Evolutionary conservation across 2,797 vertebrate genomes (phyloP).

Genomic region (Trachurus trachurus): DNA sequence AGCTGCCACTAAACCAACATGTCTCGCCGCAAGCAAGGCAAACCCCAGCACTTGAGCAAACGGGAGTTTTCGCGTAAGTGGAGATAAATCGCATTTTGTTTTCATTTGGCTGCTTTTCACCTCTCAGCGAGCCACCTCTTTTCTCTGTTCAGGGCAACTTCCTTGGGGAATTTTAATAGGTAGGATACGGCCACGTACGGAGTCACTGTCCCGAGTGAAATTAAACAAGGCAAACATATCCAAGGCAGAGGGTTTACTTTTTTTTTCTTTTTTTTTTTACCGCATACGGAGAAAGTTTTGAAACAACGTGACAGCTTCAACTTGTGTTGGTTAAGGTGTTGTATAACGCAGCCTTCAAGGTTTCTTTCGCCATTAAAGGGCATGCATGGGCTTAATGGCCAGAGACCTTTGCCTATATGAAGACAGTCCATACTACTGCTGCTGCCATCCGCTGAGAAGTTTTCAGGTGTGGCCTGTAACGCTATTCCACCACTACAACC

Average conservation of each 20-base stretch:
- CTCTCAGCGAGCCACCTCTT: constrained; percentile 25
- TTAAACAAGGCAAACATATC: constrained; percentile 33
- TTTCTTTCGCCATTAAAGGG: constrained; percentile 82
- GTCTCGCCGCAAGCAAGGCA: constrained; percentile 99
- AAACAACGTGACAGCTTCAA: constrained; percentile 33
- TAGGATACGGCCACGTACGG: constrained; percentile 62
- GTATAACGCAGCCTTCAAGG: constrained; percentile 62
- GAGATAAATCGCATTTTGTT: constrained; percentile 66
- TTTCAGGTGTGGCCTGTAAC: constrained; percentile 76
- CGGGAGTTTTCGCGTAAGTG: constrained; percentile 99
- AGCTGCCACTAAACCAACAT: constrained; percentile 91
- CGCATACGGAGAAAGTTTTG: constrained; percentile 53
- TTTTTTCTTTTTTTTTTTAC: no score
- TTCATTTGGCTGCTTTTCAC: constrained; percentile 18
- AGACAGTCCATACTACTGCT: constrained; percentile 22
- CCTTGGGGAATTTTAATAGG: constrained; percentile 27
- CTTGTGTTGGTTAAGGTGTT: constrained; percentile 46
- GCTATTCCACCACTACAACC: not conserved
- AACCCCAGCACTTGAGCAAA: constrained; percentile 99
- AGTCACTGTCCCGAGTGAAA: constrained; percentile 71
- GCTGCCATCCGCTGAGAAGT: constrained; percentile 68
- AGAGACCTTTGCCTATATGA: constrained; percentile 74
- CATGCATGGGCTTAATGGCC: constrained; percentile 70
- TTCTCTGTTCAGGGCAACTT: constrained; percentile 48
- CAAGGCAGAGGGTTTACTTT: constrained; percentile 10